phyloP scores from a whole-genome alignment of 2,888 invertebrate genomes.

The Drosophila leonis region DNA sequence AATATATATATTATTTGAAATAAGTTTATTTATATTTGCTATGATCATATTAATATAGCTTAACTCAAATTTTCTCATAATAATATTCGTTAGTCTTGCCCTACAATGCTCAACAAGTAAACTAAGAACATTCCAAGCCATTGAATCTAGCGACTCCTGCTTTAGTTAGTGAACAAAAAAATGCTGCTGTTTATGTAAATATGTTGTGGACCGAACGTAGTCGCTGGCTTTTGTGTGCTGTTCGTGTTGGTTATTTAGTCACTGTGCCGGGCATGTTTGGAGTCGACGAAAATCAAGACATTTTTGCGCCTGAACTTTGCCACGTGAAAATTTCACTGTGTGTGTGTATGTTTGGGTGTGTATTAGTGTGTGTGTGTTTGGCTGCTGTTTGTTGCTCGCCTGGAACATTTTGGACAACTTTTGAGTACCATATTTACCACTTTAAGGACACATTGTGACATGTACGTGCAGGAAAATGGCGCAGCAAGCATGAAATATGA shows the following conservation, averaged over 20 bases:
- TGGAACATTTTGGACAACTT: conserved; percentile 39
- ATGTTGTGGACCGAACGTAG: conserved; percentile 45
- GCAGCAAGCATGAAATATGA: conserved; percentile 63
- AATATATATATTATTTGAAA: too few species aligned
- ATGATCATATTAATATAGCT: too few species aligned
- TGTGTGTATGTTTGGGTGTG: neutral
- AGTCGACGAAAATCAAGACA: conserved; percentile 68
- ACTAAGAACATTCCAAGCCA: neutral
- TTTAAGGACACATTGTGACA: conserved; percentile 63
- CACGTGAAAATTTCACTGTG: conserved; percentile 26
- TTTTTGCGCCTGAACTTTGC: conserved; percentile 55
- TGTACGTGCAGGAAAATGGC: conserved; percentile 41
- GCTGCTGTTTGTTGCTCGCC: conserved; percentile 11
- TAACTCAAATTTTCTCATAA: too few species aligned
- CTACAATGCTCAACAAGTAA: neutral
- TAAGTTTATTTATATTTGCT: too few species aligned
- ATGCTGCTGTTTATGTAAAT: conserved; percentile 69
- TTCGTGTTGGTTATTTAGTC: conserved; percentile 39
- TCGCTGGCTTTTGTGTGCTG: conserved; percentile 48
- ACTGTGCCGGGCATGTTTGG: conserved; percentile 57
- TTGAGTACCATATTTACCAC: conserved; percentile 41
- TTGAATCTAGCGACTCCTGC: neutral
- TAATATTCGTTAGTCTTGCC: too few species aligned
- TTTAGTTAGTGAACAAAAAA: conserved; percentile 31
- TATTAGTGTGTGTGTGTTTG: conserved; percentile 49